Evolutionary conservation across 2,888 invertebrate genomes (phyloP), one percentile per base, ranked within the genome.

Genomic region (Anaspis maculata): DNA sequence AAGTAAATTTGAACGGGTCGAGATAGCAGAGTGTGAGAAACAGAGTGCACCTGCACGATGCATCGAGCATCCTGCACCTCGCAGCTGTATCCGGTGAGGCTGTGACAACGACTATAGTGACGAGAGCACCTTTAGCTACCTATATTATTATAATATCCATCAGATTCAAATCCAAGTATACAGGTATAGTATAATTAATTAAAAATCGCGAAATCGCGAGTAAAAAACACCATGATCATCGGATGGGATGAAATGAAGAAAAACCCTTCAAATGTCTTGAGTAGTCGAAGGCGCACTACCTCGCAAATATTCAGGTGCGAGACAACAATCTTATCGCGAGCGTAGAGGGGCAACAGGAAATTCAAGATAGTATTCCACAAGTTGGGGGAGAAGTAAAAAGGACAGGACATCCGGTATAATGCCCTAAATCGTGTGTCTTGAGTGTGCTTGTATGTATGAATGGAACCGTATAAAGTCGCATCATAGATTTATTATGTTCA

Each of bases 21-120:
- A 49, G 46, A 50, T 50, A 36, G 40, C 36, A 52, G 51, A 53
- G 53, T 54, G 53, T 56, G 54, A 57, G 55, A 58, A 56, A 54
- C 52, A 58, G 51, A 53, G 51, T 56, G 59, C 62, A 61, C 61
- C 60, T 64, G 63, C 62, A 57, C 56, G 56, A 51, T 57, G 50
- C 52, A 49, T 53, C 50, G 54, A 51, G 55, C 57, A 58, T 61
- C 59, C 58, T 57, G 59, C 56, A 54, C 47, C 52, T 48, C 48
- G 59, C 64, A 64, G 64, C 64, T 64, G 64, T 64, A 63, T 64
- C 64, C 64, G 64, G 64, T 56, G 56, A 58, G 52, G 54, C 54
- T 55, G 55, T 52, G 48, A 45, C 42, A 37, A 33, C 38, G 19
- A 19, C 19, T 9, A 19, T 42, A 37, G 39, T 32, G 35, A 35